Conservation (phyloP, 2,888 invertebrate genomes). For the Lasioglossum marginatum region DNA sequence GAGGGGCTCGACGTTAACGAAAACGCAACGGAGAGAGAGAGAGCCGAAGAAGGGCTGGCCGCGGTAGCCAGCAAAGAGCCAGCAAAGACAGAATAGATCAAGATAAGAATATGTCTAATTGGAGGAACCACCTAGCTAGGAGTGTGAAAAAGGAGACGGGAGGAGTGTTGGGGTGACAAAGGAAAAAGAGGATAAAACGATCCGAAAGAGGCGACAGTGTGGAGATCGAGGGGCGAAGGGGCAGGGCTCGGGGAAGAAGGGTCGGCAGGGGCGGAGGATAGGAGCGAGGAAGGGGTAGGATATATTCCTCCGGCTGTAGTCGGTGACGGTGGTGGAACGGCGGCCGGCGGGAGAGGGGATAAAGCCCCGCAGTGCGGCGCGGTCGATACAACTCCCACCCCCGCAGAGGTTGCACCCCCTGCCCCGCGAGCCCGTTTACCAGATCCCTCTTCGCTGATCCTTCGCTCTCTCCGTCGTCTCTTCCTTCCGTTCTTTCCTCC, state of each 20-base stretch:
- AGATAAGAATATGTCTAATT: slow-evolving; percentile 11
- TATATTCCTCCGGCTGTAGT: slow-evolving; percentile 53
- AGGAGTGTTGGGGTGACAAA: not conserved
- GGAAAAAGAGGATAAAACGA: slow-evolving; percentile 13
- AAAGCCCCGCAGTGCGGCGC: slow-evolving; percentile 84
- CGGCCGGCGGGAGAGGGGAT: slow-evolving; percentile 79
- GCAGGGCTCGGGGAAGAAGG: not conserved
- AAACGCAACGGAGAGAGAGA: not conserved
- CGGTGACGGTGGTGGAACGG: slow-evolving; percentile 40
- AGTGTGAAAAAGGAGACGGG: not conserved
- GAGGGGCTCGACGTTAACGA: not conserved
- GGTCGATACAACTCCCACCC: slow-evolving; percentile 83
- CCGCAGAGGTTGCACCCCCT: slow-evolving; percentile 16
- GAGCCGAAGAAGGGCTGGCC: too few species aligned
- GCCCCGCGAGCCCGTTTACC: slow-evolving; percentile 56
- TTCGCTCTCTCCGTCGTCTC: slow-evolving; percentile 46
- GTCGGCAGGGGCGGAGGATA: not conserved
- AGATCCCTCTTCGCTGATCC: slow-evolving; percentile 58
- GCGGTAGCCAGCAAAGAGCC: not conserved
- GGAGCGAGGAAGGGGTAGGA: slow-evolving; percentile 10
- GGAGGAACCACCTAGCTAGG: not conserved
- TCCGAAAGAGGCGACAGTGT: not conserved
- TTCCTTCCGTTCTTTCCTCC: slow-evolving; percentile 38
- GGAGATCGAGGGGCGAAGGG: not conserved
- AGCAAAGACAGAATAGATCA: not conserved